Base-by-base conservation (phyloP, 1,140 invertebrate species). In the Drosophila bocki region DNA sequence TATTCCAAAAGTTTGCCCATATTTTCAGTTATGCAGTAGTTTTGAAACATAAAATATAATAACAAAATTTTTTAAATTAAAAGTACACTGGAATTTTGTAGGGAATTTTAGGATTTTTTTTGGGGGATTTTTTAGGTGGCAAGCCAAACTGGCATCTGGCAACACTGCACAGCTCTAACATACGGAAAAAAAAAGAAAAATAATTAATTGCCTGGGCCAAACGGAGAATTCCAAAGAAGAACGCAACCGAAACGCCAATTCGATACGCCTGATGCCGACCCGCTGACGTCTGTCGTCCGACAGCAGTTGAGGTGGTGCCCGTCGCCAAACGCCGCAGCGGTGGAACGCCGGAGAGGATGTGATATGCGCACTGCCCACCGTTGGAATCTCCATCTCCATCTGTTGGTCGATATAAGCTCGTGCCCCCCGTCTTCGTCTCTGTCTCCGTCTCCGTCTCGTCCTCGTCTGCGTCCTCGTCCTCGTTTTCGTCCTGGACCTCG, bases 361-460 rank as follows among this genome's bases (percentile, higher is more conserved):
- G 62, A 65, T 62, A 29, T 65, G 62, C 62, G 62, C 53, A 65
- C 62, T 65, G 57, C 57, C 39, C 53, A 39, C 53, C 53, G 53
- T 56, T 56, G 53, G 53, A 56, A 39, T 39, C 53, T 56, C 62
- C 53, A 19, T 62, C 57, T 62, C 62, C 62, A 56, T 56, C 53
- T 56, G 62, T 41, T 65, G 62, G 57, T 62, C 62, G 62, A 65
- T 65, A 65, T 65, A 62, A 62, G 60, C 62, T 65, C 62, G 62
- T 65, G 62, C 57, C 57, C 61, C 54, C 54, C 17, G 53, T 13
- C 17, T 35, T 8, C n/a, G 48, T 51, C 26, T 17, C 15, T 22
- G 22, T 22, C 22, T 22, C 29, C 39, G 29, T 35, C 17, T 4
- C 15, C 19, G 19, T 39, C 22, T 42, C 54, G 35, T 42, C 35